Conservation (phyloP, 2,888 invertebrate genomes). For the Drosophila falleni region DNA sequence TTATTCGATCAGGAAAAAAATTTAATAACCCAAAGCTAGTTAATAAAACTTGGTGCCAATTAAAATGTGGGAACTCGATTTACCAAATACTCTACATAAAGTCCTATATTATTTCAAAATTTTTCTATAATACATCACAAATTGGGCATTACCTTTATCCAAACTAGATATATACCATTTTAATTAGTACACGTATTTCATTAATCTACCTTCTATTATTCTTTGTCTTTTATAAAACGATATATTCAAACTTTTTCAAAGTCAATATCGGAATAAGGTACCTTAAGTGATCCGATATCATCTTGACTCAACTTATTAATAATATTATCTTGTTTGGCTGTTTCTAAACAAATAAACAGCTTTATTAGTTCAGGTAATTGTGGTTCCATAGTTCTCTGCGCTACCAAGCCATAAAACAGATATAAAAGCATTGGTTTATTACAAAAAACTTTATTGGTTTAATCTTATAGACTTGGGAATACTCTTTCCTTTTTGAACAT, state of each 20-base stretch:
- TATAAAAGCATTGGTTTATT: slow-evolving; percentile 29
- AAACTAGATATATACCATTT: background rate
- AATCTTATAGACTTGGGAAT: slow-evolving; percentile 37
- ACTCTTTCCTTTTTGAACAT: slow-evolving; percentile 36
- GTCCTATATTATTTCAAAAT: background rate
- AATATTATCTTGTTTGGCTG: background rate
- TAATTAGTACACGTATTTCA: too few species aligned
- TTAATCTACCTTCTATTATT: too few species aligned
- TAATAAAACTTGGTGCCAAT: background rate
- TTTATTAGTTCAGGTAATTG: slow-evolving; percentile 15
- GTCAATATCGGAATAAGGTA: too few species aligned
- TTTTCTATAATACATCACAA: background rate
- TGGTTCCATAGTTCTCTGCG: slow-evolving; percentile 8
- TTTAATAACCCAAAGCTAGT: background rate
- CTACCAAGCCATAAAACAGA: slow-evolving; percentile 6
- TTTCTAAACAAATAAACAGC: too few species aligned
- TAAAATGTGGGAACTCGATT: background rate
- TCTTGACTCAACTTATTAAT: background rate
- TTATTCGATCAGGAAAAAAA: background rate
- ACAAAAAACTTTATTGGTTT: slow-evolving; percentile 27
- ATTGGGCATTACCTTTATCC: background rate
- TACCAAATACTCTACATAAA: background rate
- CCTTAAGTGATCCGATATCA: too few species aligned
- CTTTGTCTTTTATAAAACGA: background rate
- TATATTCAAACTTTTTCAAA: background rate